phyloP scores from a whole-genome alignment of 2,888 invertebrate genomes.

The Drosophila pseudotalamancana region DNA sequence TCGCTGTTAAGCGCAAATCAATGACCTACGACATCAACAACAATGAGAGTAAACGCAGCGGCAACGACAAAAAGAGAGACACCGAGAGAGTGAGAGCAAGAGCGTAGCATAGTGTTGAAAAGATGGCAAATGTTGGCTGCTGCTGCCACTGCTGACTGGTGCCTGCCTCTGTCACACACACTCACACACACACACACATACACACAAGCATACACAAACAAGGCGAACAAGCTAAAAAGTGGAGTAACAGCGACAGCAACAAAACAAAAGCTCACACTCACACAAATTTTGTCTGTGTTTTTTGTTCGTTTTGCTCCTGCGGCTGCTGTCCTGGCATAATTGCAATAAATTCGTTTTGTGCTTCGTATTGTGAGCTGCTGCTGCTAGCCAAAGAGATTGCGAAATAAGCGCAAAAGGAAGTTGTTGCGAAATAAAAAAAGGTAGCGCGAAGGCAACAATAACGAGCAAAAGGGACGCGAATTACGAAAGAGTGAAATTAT shows the following conservation, averaged over 20 bases:
- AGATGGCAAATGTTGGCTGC: constrained; percentile 43
- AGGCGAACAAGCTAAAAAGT: constrained; percentile 44
- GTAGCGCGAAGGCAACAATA: constrained; percentile 13
- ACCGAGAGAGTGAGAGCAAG: constrained; percentile 18
- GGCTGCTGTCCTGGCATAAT: constrained; percentile 53
- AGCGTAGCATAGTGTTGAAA: constrained; percentile 43
- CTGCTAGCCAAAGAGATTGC: constrained; percentile 27
- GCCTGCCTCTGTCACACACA: constrained; percentile 12
- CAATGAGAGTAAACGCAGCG: constrained; percentile 36
- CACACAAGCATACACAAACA: background rate
- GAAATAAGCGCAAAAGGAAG: constrained; percentile 54
- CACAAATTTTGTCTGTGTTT: constrained; percentile 23
- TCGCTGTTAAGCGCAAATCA: constrained; percentile 74
- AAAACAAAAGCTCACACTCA: constrained; percentile 41
- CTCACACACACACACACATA: background rate
- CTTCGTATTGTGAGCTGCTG: constrained; percentile 23
- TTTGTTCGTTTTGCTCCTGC: constrained; percentile 5
- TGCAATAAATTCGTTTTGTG: constrained; percentile 64
- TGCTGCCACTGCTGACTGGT: constrained; percentile 23
- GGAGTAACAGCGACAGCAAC: constrained; percentile 56
- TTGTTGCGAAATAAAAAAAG: constrained; percentile 31
- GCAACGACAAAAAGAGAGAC: constrained; percentile 16
- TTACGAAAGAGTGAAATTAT: background rate
- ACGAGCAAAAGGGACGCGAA: constrained; percentile 24
- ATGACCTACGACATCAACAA: constrained; percentile 79